phyloP scores from a whole-genome alignment of 1,140 invertebrate genomes.

The Zophobas morio region DNA sequence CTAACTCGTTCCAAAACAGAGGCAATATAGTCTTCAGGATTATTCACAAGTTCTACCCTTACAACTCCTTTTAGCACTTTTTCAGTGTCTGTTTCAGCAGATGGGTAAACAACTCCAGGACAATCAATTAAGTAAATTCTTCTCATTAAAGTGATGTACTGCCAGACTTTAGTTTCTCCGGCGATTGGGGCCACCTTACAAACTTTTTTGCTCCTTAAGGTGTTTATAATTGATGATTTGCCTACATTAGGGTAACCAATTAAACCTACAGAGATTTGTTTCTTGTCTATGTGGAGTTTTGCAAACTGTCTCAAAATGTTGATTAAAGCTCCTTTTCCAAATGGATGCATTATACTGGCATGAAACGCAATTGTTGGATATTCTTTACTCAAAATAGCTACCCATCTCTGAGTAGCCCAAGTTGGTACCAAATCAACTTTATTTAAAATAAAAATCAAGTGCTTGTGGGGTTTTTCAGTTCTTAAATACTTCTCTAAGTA shows the following conservation, averaged over 20 bases:
- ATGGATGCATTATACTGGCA: constrained; percentile 97
- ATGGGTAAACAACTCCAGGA: constrained; percentile 98
- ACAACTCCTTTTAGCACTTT: constrained; percentile 97
- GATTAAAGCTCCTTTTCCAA: constrained; percentile 98
- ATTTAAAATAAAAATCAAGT: constrained; percentile 95
- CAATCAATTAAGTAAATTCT: constrained; percentile 99
- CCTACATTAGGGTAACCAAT: constrained; percentile 99
- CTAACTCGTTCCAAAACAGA: constrained; percentile 91
- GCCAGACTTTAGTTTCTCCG: constrained; percentile 99
- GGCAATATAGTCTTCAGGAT: constrained; percentile 95
- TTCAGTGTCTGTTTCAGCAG: constrained; percentile 92
- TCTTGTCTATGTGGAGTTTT: constrained; percentile 95
- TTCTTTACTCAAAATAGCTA: constrained; percentile 91
- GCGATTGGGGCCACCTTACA: constrained; percentile 99
- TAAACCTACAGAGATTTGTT: constrained; percentile 99
- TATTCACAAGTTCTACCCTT: constrained; percentile 93
- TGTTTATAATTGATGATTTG: constrained; percentile 99
- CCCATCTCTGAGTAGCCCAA: constrained; percentile 98
- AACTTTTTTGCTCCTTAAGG: constrained; percentile 93
- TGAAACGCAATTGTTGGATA: constrained; percentile 99
- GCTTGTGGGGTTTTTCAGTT: constrained; percentile 95
- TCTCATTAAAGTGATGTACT: constrained; percentile 98
- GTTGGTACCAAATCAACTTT: constrained; percentile 97
- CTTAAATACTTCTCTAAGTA: constrained; percentile 93
- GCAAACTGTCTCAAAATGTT: constrained; percentile 95